Conservation (phyloP, 2,113 vertebrate genomes). For the Rhinoderma darwinii region DNA sequence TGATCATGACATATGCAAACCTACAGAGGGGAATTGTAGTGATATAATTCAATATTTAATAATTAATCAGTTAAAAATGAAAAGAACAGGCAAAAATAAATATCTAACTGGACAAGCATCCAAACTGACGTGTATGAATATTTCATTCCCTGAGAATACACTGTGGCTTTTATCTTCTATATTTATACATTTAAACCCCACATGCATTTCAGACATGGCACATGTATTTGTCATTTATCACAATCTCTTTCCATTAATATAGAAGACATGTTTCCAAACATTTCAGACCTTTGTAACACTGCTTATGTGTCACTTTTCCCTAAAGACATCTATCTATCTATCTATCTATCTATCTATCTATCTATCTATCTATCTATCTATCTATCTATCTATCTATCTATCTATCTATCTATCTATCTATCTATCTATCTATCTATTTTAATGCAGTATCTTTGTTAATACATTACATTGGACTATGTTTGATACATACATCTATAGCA, state of each 20-base stretch:
- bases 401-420: neutral
- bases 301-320: neutral
- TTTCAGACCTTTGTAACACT: neutral
- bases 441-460: neutral
- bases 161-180: constrained; percentile 29
- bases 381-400: neutral
- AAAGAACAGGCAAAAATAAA: constrained; percentile 34
- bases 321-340: neutral
- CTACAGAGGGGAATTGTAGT: constrained; percentile 13
- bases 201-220: neutral
- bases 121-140: constrained; percentile 33
- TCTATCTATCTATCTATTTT: neutral
- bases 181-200: constrained; percentile 33
- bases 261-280: neutral
- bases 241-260: neutral
- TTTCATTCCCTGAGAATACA: constrained; percentile 16
- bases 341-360: neutral
- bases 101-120: constrained; percentile 26
- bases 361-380: neutral
- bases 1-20: neutral
- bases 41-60: constrained; percentile 30
- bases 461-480: neutral
- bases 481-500: neutral
- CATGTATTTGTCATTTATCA: constrained; percentile 23
- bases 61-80: constrained; percentile 23